These are phyloP conservation scores for Cryptotis parvus DNA, from an alignment of 2,113 vertebrate genomes.

Conservation along the genomic window DNA sequence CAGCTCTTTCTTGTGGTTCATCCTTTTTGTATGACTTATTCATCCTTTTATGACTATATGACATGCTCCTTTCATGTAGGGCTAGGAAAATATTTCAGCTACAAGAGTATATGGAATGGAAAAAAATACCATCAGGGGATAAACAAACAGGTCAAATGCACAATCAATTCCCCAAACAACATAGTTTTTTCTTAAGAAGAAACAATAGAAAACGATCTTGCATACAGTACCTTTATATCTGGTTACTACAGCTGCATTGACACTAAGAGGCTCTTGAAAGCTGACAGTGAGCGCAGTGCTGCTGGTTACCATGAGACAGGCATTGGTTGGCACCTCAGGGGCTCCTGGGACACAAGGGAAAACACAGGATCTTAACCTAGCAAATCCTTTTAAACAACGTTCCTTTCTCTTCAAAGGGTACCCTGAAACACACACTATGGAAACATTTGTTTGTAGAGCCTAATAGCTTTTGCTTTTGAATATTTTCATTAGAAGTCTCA, in stretches of 20 bases:
- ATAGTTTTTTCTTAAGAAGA: slow-evolving; percentile 39
- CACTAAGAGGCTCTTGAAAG: slow-evolving; percentile 96
- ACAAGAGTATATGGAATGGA: neutral
- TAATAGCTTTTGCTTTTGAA: slow-evolving; percentile 82
- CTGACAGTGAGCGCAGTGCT: slow-evolving; percentile 94
- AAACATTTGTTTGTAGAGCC: slow-evolving; percentile 80
- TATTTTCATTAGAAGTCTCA: slow-evolving; percentile 82
- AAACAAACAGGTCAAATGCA: neutral
- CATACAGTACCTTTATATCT: slow-evolving; percentile 94
- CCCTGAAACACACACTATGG: slow-evolving; percentile 78
- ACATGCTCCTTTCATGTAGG: neutral
- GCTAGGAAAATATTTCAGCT: slow-evolving; percentile 14
- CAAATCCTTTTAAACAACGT: slow-evolving; percentile 87
- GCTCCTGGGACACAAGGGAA: slow-evolving; percentile 90
- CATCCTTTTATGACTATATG: too few relatives aligned
- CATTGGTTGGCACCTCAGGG: slow-evolving; percentile 94
- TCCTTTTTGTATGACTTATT: neutral
- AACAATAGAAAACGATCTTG: slow-evolving; percentile 59
- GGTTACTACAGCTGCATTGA: slow-evolving; percentile 96
- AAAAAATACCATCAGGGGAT: neutral
- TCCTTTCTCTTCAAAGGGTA: slow-evolving; percentile 82
- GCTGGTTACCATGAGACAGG: slow-evolving; percentile 94
- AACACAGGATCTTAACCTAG: slow-evolving; percentile 86
- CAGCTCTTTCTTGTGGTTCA: neutral
- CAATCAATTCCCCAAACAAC: neutral